phyloP scores from a whole-genome alignment of 2,797 vertebrate genomes.

The Pagetopsis macropterus region DNA sequence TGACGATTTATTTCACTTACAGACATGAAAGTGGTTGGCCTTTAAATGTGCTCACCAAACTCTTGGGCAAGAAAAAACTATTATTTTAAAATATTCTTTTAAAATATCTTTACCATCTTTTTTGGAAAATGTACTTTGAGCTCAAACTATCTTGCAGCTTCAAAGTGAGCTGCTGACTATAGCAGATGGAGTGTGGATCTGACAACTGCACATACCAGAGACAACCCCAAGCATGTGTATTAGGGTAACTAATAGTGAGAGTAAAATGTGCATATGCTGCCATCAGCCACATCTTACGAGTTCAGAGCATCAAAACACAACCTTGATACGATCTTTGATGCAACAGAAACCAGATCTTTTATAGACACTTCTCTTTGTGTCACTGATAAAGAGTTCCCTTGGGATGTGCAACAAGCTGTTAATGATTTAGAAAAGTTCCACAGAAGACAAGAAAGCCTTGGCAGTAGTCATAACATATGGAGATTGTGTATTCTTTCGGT shows the following conservation, averaged over 20 bases:
- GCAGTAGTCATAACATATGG: slow-evolving; percentile 54
- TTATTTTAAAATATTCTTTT: too few relatives aligned
- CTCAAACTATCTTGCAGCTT: slow-evolving; percentile 43
- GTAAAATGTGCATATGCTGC: slow-evolving; percentile 56
- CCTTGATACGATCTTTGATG: slow-evolving; percentile 63
- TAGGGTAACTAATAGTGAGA: slow-evolving; percentile 71
- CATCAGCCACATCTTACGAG: slow-evolving; percentile 71
- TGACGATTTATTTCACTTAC: neutral
- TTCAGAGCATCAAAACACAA: slow-evolving; percentile 51
- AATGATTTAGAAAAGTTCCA: slow-evolving; percentile 37
- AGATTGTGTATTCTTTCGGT: slow-evolving; percentile 45
- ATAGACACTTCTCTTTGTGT: slow-evolving; percentile 51
- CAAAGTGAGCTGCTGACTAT: slow-evolving; percentile 50
- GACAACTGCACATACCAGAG: slow-evolving; percentile 63
- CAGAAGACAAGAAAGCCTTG: slow-evolving; percentile 43
- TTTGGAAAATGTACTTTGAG: slow-evolving; percentile 12
- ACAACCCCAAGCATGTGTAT: slow-evolving; percentile 62
- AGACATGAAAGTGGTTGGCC: neutral
- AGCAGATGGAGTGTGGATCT: slow-evolving; percentile 56
- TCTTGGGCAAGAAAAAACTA: neutral
- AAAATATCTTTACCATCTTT: neutral
- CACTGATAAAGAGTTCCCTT: slow-evolving; percentile 50
- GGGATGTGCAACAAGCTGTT: slow-evolving; percentile 49
- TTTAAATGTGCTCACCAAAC: slow-evolving; percentile 8
- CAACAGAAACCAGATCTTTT: slow-evolving; percentile 43